Evolutionary conservation across 2,113 vertebrate genomes (phyloP).

Genomic region (Laticauda laticaudata): DNA sequence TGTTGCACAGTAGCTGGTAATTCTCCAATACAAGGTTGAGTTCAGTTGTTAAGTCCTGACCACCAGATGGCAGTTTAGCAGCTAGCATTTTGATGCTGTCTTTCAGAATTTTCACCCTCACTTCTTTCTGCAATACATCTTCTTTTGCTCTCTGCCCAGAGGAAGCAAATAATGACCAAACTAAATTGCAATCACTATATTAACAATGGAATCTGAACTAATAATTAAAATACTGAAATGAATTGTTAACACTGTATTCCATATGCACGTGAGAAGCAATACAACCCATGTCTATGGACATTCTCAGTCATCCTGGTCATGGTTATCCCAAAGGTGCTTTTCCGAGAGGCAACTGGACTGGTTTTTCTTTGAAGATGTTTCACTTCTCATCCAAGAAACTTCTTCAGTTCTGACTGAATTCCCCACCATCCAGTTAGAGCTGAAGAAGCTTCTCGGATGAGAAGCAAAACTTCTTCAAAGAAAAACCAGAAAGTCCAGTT

Average conservation of each 20-base stretch:
- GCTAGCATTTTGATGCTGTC: constrained; percentile 91
- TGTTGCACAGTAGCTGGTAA: constrained; percentile 92
- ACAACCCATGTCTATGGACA: too few species aligned
- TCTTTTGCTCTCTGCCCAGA: constrained; percentile 88
- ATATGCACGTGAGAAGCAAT: neutral
- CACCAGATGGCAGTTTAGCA: constrained; percentile 75
- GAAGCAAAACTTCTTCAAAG: too few species aligned
- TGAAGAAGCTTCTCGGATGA: too few species aligned
- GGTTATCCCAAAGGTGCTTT: too few species aligned
- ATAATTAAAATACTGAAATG: neutral
- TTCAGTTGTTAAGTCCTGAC: constrained; percentile 80
- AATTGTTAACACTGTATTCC: neutral
- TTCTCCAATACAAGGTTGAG: constrained; percentile 85
- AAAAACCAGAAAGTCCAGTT: too few species aligned
- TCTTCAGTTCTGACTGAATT: too few species aligned
- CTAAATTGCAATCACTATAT: neutral
- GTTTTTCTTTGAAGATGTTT: too few species aligned
- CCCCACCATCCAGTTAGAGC: too few species aligned
- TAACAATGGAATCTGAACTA: neutral
- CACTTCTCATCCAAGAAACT: too few species aligned
- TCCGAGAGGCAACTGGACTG: too few species aligned
- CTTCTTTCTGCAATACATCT: constrained; percentile 97
- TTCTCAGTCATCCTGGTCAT: too few species aligned
- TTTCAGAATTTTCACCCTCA: constrained; percentile 96
- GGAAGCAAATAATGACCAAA: neutral